Base-by-base conservation (phyloP, 1,140 invertebrate species). In the Halyomorpha halys region DNA sequence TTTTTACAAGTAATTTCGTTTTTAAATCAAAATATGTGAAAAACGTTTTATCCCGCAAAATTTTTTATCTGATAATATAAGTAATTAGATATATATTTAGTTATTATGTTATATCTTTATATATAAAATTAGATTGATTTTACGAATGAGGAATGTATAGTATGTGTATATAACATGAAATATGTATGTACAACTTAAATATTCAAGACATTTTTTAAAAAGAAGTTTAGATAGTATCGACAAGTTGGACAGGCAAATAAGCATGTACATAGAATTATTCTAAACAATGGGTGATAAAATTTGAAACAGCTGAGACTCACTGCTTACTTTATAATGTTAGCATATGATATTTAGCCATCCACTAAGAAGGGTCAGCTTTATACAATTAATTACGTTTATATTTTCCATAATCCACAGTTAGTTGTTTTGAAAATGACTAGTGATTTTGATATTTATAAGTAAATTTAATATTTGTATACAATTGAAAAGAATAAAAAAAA, bases 391-490 rank as follows among this genome's bases (percentile, higher is more conserved):
- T 47, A 13, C 14, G 45, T 47, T 47, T 47, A 47, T 47, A 47
- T 47, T 47, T 47, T 47, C 45, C 15, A 47, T 47, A 18, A 47
- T 4, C 18, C 45, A 47, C 4, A 13, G 45, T 47, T 47, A 47
- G 45, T 47, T 47, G 15, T 47, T 47, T 47, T 47, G 45, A 47
- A 47, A 30, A 30, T 47, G 45, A 47, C 45, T 47, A 47, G 45
- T 47, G 45, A 47, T 47, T 47, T 47, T 47, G 45, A 47, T 47
- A 47, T 47, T 47, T 47, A 47, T 47, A 47, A 47, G 18, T 47
- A 18, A n/a, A 47, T 47, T 47, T 47, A n/a, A 18, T 47, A 47
- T 47, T 47, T 47, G 45, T 47, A 47, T 47, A 47, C 45, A 47
- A 47, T 15, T 18, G 18, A 47, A 47, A 47, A n/a, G 45, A 47